phyloP scores from a whole-genome alignment of 2,113 vertebrate species.

The Rattus rattus region DNA sequence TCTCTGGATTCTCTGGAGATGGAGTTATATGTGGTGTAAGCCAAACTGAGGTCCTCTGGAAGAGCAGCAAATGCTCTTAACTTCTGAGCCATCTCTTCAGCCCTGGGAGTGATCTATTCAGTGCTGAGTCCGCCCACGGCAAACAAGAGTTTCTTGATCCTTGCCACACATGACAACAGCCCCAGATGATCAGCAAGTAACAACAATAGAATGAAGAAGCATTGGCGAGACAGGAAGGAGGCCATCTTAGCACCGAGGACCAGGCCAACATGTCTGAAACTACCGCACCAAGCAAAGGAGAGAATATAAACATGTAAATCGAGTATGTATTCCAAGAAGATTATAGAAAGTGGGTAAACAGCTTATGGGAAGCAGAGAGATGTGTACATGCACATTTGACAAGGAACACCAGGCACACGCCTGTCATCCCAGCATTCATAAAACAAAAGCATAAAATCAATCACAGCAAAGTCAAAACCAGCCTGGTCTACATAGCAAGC shows the following conservation, averaged over 20 bases:
- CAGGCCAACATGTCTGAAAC: neutral
- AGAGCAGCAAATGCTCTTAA: neutral
- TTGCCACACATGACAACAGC: neutral
- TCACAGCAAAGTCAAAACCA: neutral
- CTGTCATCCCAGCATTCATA: neutral
- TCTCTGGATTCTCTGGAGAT: neutral
- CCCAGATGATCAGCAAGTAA: neutral
- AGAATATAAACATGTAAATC: neutral
- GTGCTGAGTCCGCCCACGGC: neutral
- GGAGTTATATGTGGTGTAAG: neutral
- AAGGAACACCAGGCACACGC: neutral
- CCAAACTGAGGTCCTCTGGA: neutral
- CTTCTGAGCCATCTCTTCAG: neutral
- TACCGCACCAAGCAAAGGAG: neutral
- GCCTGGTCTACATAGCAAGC: no score
- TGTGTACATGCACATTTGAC: neutral
- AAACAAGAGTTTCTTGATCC: neutral
- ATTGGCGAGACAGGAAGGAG: neutral
- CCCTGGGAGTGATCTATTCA: neutral
- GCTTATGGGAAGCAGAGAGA: neutral
- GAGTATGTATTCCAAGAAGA: neutral
- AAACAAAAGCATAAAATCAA: neutral
- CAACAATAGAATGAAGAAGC: neutral
- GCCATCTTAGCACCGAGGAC: neutral
- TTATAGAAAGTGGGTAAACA: neutral